Base-by-base conservation (phyloP, 2,113 vertebrate genomes). In the Sitta europaea region DNA sequence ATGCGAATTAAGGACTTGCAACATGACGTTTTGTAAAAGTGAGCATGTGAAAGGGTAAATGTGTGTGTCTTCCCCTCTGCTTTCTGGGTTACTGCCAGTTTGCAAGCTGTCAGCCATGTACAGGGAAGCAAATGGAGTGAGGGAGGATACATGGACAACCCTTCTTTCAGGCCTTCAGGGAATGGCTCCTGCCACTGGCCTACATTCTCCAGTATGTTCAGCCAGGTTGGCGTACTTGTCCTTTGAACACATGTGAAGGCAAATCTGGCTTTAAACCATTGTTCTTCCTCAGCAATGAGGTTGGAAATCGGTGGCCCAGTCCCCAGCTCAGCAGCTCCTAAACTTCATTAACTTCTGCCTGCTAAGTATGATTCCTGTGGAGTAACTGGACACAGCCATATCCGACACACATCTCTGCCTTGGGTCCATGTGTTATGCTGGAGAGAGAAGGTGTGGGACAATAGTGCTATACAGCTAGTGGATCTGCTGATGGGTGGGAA, bases 1-100 rank as follows among this genome's bases (percentile, higher is more conserved):
- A 70, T 43, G 57, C 62, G 29, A 90, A 78, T 57, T 78, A 59
- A 72, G 28, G 61, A 63, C 57, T 33, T 1, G 7, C 50, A 72
- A 62, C 25, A 25, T 24, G 54, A 38, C 0, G 4, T 51, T 82
- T 94, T 82, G 71, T 66, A 75, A 36, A 88, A 82, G 48, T 9
- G 36, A 78, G 42, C 38, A 42, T 1, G 0, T 80, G 67, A 2
- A 24, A 88, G 88, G 75, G 55, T 3, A 14, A 86, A 58, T 38
- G 23, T 38, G 28, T 59, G 12, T 85, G 81, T 68, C 53, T 90
- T 87, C 62, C 74, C 66, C 89, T 94, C 54, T 82, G 86, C 55
- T 92, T 68, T 16, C 73, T 96, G 94, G 84, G 50, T 5, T 85
- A 45, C 38, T 91, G 91, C 93, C 96, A 96, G 90, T 91, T 94